These are phyloP conservation scores for Hymenopus coronatus DNA, from an alignment of 2,888 invertebrate genomes.

Conservation along the genomic window DNA sequence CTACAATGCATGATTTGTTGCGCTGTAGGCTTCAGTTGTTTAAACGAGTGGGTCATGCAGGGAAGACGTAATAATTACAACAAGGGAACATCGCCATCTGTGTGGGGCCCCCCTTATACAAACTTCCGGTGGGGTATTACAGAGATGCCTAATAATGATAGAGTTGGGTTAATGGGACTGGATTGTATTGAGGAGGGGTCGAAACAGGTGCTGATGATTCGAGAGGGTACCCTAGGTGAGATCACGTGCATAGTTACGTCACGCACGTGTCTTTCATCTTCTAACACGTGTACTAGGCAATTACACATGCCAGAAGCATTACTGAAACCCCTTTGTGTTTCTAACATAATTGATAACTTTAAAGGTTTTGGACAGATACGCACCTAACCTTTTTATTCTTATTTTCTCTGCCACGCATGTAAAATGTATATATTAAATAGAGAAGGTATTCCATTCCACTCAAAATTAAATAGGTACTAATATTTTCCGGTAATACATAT, in stretches of 20 bases:
- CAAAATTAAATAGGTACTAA: no score
- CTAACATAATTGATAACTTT: background rate
- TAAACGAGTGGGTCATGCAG: background rate
- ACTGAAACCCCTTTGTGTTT: background rate
- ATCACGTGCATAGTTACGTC: background rate
- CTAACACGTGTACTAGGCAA: background rate
- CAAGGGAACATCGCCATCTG: background rate
- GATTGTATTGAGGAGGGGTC: background rate
- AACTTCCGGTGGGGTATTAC: background rate
- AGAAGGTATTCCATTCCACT: no score
- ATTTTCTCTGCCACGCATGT: no score
- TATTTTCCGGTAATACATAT: no score
- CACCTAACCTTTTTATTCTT: no score
- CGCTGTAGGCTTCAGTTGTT: background rate
- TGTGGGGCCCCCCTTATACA: background rate
- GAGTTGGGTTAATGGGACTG: background rate
- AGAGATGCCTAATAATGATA: slow-evolving; percentile 12
- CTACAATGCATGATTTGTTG: background rate
- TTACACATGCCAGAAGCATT: background rate
- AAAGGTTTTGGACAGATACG: background rate
- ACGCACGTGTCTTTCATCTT: background rate
- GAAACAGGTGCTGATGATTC: slow-evolving; percentile 17
- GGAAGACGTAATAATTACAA: background rate
- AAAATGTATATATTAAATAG: no score
- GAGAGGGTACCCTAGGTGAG: background rate